Percentiles rank a stretch among this genome's conserved stretches.
phyloP scores from a whole-genome alignment of 2,113 vertebrate genomes.

The Hemiprocne comata region DNA sequence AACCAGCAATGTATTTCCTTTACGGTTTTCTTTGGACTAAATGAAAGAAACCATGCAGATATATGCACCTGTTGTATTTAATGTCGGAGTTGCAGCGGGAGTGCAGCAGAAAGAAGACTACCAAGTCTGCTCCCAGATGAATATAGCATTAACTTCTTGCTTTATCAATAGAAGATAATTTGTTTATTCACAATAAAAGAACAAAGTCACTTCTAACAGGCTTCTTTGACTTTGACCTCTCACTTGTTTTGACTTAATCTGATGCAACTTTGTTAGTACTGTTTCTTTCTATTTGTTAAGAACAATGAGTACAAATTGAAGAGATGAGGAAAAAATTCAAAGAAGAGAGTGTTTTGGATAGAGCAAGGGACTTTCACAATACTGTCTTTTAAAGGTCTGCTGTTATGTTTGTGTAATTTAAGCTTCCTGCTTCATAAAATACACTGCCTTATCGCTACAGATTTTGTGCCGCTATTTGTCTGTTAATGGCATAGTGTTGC shows the following conservation, averaged over 20 bases:
- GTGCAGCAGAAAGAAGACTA: constrained; percentile 19
- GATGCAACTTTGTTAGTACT: background rate
- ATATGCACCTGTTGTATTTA: constrained; percentile 84
- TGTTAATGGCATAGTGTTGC: background rate
- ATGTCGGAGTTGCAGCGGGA: constrained; percentile 50
- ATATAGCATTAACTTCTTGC: constrained; percentile 70
- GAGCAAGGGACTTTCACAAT: background rate
- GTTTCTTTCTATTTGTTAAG: background rate
- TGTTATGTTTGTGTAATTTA: background rate
- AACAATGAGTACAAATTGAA: background rate
- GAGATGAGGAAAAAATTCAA: background rate
- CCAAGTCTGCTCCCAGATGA: constrained; percentile 71
- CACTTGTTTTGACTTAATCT: background rate
- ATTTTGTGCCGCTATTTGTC: background rate
- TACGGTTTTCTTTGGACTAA: constrained; percentile 57
- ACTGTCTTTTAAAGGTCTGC: background rate
- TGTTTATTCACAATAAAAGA: background rate
- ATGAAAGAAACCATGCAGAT: too few species aligned
- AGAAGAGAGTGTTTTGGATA: background rate
- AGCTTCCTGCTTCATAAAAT: background rate
- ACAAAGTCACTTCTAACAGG: background rate
- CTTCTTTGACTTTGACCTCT: background rate
- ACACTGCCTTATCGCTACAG: background rate
- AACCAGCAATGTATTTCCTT: constrained; percentile 85
- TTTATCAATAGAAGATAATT: constrained; percentile 17